Conservation (phyloP, 2,888 invertebrate genomes). For the Polydrusus cervinus region DNA sequence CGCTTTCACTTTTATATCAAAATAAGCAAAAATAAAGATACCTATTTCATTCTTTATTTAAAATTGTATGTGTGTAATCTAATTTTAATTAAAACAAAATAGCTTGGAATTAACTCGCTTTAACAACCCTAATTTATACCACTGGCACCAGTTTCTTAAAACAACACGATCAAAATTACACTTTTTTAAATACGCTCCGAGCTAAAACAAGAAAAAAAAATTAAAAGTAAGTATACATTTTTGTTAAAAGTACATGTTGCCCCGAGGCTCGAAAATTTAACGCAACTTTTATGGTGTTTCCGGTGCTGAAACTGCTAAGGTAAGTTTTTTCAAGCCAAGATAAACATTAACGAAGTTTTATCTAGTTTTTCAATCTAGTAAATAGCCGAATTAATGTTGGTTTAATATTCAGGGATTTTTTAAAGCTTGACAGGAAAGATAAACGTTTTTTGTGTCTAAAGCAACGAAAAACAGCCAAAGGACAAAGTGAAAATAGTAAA, state of each 20-base stretch:
- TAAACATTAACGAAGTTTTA: conserved; percentile 7
- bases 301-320: not conserved
- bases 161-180: not conserved
- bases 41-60: too few relatives aligned
- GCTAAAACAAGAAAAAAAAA: not conserved
- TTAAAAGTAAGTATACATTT: conserved; percentile 7
- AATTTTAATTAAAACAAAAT: too few relatives aligned
- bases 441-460: not conserved
- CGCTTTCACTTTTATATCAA: too few relatives aligned
- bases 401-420: conserved; percentile 1
- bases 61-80: too few relatives aligned
- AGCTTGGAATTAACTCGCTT: too few relatives aligned
- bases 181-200: not conserved
- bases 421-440: not conserved
- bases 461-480: not conserved
- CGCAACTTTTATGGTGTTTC: not conserved
- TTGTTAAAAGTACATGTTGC: not conserved
- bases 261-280: not conserved
- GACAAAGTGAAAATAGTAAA: not conserved
- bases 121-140: not conserved
- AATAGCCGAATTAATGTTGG: conserved; percentile 5
- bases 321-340: not conserved
- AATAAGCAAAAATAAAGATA: too few relatives aligned
- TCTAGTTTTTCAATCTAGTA: conserved; percentile 9
- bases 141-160: not conserved